Evolutionary conservation across 1,140 invertebrate genomes (phyloP), one percentile per base, ranked within the genome.

Genomic region (Philotrypesis tridentata): DNA sequence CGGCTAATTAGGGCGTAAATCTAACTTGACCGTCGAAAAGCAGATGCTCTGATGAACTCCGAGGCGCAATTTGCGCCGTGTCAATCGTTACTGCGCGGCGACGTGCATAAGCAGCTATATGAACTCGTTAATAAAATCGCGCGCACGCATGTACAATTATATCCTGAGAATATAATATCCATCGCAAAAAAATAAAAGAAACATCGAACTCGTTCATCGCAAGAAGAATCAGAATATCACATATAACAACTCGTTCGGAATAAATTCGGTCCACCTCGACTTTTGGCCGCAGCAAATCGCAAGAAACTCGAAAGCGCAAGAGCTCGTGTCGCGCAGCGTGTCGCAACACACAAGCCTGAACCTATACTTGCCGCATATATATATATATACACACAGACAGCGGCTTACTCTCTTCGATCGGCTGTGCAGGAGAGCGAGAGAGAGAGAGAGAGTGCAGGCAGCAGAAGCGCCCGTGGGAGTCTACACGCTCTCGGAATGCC

Each of bases 401-500:
- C 14, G 67, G 67, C 14, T 31, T 29, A 33, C 67, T 29, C 67
- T 21, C 27, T 29, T 68, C 31, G 27, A 68, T 65, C 63, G 63
- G 23, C 48, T 55, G 48, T 89, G 89, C 90, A 90, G 89, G 89
- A 90, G 89, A 90, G 88, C 89, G 89, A 89, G n/a, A n/a, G n/a
- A n/a, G n/a, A n/a, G n/a, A n/a, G n/a, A n/a, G n/a, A n/a, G n/a
- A n/a, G n/a, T n/a, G n/a, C n/a, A n/a, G n/a, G n/a, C 89, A 90
- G 88, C 89, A 67, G 27, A 33, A 90, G 90, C 86, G 88, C 87
- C 90, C 90, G 91, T 92, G 90, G 91, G 91, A 92, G 91, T 92
- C 89, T 92, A 92, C 91, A 92, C 87, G 90, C 86, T 86, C 88
- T 87, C 88, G 91, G 91, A 92, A 91, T 92, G 91, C 91, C 89